A percentile compares a stretch with the other conserved stretches of the same genome.
These are phyloP conservation scores for Caenorhabditis auriculariae DNA, from an alignment of 2,888 invertebrate genomes.

Conservation along the genomic window DNA sequence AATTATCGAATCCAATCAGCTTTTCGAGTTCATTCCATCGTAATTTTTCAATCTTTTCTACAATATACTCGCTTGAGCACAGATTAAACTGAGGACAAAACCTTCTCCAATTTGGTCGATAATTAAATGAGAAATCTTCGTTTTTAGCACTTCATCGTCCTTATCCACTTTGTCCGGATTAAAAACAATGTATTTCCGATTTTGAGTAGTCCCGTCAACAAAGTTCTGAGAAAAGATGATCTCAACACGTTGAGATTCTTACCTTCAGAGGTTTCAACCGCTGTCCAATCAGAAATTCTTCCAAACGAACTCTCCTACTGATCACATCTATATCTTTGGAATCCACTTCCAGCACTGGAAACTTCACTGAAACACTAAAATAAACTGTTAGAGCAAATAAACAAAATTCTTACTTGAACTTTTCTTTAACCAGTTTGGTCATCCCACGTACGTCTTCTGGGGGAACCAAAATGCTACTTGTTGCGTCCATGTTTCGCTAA, in stretches of 20 bases:
- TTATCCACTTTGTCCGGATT: slow-evolving; percentile 44
- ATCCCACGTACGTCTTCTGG: slow-evolving; percentile 48
- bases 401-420: slow-evolving; percentile 25
- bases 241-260: slow-evolving; percentile 1
- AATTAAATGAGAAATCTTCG: slow-evolving; percentile 12
- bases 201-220: slow-evolving; percentile 16
- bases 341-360: slow-evolving; percentile 31
- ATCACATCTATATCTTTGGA: slow-evolving; percentile 18
- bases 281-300: slow-evolving; percentile 17
- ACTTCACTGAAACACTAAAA: slow-evolving; percentile 15
- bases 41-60: slow-evolving; percentile 1
- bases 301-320: slow-evolving; percentile 21
- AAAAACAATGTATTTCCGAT: slow-evolving; percentile 39
- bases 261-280: slow-evolving; percentile 21
- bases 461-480: slow-evolving; percentile 4
- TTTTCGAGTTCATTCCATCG: slow-evolving; percentile 5
- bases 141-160: slow-evolving; percentile 9
- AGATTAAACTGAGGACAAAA: neutral
- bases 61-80: neutral
- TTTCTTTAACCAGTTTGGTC: slow-evolving; percentile 40
- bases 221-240: slow-evolving; percentile 21
- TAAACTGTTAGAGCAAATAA: neutral
- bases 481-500: too few species aligned
- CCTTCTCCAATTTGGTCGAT: slow-evolving; percentile 9
- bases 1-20: slow-evolving; percentile 51